Conservation (phyloP, 2,113 vertebrate species). For the Clupea harengus region DNA sequence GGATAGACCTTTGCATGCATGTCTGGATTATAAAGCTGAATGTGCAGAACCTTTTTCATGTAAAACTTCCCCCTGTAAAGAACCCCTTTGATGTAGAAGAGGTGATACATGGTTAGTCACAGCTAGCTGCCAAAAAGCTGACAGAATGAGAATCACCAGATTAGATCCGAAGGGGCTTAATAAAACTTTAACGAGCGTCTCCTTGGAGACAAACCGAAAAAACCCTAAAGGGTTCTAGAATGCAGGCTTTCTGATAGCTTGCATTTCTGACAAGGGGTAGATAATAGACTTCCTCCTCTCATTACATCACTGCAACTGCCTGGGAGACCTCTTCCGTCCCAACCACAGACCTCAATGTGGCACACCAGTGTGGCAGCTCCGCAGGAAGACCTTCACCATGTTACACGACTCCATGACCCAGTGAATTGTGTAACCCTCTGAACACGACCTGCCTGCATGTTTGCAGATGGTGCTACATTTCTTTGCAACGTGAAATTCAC, state of each 20-base stretch:
- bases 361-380: background rate
- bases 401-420: background rate
- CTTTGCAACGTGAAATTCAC: background rate
- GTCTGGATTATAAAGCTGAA: background rate
- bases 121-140: background rate
- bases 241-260: background rate
- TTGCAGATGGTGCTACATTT: background rate
- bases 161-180: background rate
- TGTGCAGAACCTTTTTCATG: background rate
- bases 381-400: background rate
- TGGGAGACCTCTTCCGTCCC: background rate
- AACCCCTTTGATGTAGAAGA: background rate
- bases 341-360: background rate
- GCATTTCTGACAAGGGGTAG: background rate
- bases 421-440: background rate
- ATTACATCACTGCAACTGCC: background rate
- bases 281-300: background rate
- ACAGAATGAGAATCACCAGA: background rate
- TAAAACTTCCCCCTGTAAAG: background rate
- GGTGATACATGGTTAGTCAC: background rate
- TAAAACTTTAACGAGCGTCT: background rate
- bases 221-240: background rate
- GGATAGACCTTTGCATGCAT: background rate
- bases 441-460: background rate
- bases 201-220: background rate